Evolutionary conservation across 1,140 invertebrate genomes (phyloP), one percentile per base, ranked within the genome.

Genomic region (Pomacea maculata): DNA sequence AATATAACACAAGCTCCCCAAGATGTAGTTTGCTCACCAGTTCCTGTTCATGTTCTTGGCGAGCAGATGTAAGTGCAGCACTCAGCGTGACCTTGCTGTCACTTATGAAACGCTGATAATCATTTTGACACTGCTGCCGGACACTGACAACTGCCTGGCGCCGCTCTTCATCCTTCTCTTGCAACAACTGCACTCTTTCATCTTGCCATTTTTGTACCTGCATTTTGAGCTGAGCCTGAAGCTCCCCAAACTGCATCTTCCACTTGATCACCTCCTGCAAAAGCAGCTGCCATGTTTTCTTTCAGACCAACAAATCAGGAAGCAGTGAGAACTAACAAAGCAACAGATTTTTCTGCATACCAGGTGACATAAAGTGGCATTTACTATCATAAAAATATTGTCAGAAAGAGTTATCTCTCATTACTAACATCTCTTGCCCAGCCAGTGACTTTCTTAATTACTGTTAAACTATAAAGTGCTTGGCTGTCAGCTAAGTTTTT

Each of bases 51-150:
- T 82, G 82, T 57, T 85, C 80, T 29, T 86, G 79, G 17, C 84
- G 73, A 7, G 85, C 84, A 1, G 83, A 57, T 78, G 83, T 81
- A 64, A 86, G 80, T 5, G 85, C 84, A 21, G 80, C 74, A 29
- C 80, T 83, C 34, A 85, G 67, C 2, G 82, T 85, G 21, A 80
- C 80, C n/a, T 84, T 81, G 75, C 84, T 82, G 34, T 86, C 84
- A 11, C 79, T 64, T 14, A 84, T 76, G 29, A 85, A 81, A n/a
- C 80, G 79, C 52, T 85, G 61, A 65, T 80, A 80, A 25, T 85
- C 80, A 34, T 75, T 74, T 64, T 86, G 80, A 73, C 82, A 81
- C 64, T 85, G 80, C 3, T 81, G 79, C 12, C 82, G 80, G 17
- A 81, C 72, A 12, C 80, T 81, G 14, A 73, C 75, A 61, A 84